These are phyloP conservation scores for Alosa alosa DNA, from an alignment of 2,113 vertebrate genomes.

Conservation along the genomic window DNA sequence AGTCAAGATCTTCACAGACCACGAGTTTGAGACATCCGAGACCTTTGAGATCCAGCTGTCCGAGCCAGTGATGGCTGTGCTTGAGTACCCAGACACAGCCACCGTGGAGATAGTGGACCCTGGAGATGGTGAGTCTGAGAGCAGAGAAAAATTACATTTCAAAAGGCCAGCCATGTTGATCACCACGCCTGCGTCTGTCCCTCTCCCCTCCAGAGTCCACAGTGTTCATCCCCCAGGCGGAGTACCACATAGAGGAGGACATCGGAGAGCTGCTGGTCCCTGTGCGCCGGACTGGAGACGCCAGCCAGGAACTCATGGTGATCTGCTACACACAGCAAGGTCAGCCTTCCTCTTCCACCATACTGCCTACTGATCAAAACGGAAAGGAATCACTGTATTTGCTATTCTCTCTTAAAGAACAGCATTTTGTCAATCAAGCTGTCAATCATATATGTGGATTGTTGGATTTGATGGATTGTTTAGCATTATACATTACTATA, in stretches of 20 bases:
- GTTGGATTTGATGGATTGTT: neutral
- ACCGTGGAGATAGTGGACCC: slow-evolving; percentile 83
- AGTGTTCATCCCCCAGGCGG: slow-evolving; percentile 80
- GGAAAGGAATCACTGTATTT: too few species aligned
- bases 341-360: slow-evolving; percentile 41
- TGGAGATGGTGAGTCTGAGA: slow-evolving; percentile 73
- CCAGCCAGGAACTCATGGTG: slow-evolving; percentile 79
- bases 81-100: slow-evolving; percentile 76
- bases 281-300: slow-evolving; percentile 76
- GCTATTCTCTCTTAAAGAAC: too few species aligned
- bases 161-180: neutral
- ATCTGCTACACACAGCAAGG: slow-evolving; percentile 83
- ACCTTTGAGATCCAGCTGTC: slow-evolving; percentile 83
- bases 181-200: neutral
- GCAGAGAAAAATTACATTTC: neutral
- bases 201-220: slow-evolving; percentile 73
- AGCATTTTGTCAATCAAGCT: neutral
- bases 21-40: slow-evolving; percentile 81
- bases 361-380: too few species aligned
- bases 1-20: slow-evolving; percentile 80
- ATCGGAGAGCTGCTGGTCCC: slow-evolving; percentile 79
- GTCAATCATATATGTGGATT: neutral
- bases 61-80: slow-evolving; percentile 78
- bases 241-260: slow-evolving; percentile 80
- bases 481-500: neutral